Base-by-base conservation (phyloP, 2,113 vertebrate species). In the Phoxinus phoxinus region DNA sequence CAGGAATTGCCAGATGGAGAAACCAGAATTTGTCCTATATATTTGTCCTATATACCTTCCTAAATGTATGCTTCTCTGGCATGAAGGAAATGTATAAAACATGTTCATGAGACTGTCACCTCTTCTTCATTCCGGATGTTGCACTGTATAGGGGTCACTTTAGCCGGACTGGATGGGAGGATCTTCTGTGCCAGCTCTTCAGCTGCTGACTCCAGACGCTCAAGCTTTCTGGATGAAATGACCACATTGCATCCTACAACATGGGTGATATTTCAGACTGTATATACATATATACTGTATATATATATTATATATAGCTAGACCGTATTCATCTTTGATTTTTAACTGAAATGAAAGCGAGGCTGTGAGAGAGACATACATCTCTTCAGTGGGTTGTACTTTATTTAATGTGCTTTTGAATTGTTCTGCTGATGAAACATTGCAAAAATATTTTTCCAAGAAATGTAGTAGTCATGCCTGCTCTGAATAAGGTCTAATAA, bases 51-150 rank as follows among this genome's bases (percentile, higher is more conserved):
- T 25, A 59, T 56, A 21, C 5, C 15, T 19, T 32, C 5, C 27
- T 32, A 35, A 67, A 32, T 32, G n/a, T n/a, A 21, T 1, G 8
- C 32, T 25, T 73, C 23, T 46, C 23, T 25, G 37, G 2, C 41
- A 46, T 73, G 13, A 25, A 73, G 71, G 23, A n/a, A 63, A 25
- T 13, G 59, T 13, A 25, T 13, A 44, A 44, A 44, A 25, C 5
- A 73, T 11, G 15, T 13, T 46, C 25, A 65, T 3, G 30, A 19
- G n/a, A 17, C 10, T 3, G 41, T 89, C 90, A 98, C 97, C 95
- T 99, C 97, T 0, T 97, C 95, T 89, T 98, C 96, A 0, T 91
- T 95, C 59, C 97, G 95, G 91, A 99, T 98, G 92, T 98, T 98
- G 90, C 97, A 98, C 13, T 93, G 81, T 0, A 97, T 84, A 11